A percentile compares a stretch with the other conserved stretches of the same genome.
Conservation (phyloP, 2,113 vertebrate species). For the Mastomys coucha region DNA sequence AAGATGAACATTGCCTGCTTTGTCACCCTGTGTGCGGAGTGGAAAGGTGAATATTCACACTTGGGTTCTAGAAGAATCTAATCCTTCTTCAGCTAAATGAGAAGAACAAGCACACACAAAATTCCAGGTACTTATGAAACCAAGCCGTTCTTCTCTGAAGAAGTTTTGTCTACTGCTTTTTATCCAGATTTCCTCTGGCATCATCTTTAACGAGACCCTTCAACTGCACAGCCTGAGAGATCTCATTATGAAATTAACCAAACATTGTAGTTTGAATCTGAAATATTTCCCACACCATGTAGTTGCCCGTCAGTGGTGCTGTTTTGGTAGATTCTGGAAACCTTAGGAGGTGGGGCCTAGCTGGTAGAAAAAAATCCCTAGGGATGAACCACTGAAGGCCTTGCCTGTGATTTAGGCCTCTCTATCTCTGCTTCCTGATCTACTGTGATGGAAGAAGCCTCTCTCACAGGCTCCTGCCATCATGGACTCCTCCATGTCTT, state of each 20-base stretch:
- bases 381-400: not conserved
- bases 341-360: not conserved
- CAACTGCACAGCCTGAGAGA: not conserved
- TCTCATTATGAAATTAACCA: not conserved
- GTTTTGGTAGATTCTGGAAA: too few relatives aligned
- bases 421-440: not conserved
- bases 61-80: not conserved
- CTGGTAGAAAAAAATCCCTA: too few relatives aligned
- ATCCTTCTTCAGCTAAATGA: not conserved
- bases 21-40: too few relatives aligned
- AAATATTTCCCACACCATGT: not conserved
- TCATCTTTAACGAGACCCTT: not conserved
- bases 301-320: too few relatives aligned
- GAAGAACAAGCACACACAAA: not conserved
- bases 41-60: not conserved
- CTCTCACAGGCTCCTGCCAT: not conserved
- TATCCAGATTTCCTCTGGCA: not conserved
- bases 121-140: not conserved
- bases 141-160: not conserved
- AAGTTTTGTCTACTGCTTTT: not conserved
- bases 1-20: not conserved
- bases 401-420: not conserved
- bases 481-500: too few relatives aligned
- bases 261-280: not conserved
- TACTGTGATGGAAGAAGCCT: not conserved